These are phyloP conservation scores for Serinus canaria DNA, from an alignment of 2,113 vertebrate genomes.

Conservation along the genomic window DNA sequence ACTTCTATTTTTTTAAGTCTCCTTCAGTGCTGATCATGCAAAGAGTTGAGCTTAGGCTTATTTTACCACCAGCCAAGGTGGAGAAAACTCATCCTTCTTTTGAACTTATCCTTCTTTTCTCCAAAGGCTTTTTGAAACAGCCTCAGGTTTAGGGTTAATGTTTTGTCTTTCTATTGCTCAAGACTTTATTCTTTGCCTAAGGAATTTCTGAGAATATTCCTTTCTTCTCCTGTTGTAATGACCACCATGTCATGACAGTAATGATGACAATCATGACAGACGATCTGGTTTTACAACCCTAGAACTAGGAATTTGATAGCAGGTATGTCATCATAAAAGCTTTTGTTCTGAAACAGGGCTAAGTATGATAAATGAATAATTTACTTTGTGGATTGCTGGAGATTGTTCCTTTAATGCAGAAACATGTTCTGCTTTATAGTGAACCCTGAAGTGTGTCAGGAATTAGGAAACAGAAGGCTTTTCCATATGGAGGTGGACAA, in stretches of 20 bases:
- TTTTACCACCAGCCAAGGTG: constrained; percentile 56
- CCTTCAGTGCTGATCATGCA: constrained; percentile 54
- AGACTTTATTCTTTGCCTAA: constrained; percentile 31
- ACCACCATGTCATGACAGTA: neutral
- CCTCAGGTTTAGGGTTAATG: constrained; percentile 29
- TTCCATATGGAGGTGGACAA: neutral
- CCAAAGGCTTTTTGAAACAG: constrained; percentile 50
- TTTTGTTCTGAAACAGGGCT: constrained; percentile 9
- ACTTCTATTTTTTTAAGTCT: constrained; percentile 39
- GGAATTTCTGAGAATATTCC: constrained; percentile 3
- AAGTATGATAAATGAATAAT: neutral
- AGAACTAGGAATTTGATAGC: neutral
- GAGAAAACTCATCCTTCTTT: constrained; percentile 41
- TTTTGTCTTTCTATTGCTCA: constrained; percentile 38
- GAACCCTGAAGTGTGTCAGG: neutral
- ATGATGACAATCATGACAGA: neutral
- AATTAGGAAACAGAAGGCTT: neutral
- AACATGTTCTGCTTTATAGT: neutral
- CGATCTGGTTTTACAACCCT: neutral
- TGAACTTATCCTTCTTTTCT: constrained; percentile 44
- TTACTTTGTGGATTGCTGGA: neutral
- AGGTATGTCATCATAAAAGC: neutral
- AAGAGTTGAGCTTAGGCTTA: constrained; percentile 33
- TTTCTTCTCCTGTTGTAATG: constrained; percentile 23
- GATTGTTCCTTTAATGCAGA: neutral